A percentile compares a stretch with the other conserved stretches of the same genome.
Evolutionary conservation across 2,113 vertebrate species (phyloP).

Genomic region (Grantiella picta): DNA sequence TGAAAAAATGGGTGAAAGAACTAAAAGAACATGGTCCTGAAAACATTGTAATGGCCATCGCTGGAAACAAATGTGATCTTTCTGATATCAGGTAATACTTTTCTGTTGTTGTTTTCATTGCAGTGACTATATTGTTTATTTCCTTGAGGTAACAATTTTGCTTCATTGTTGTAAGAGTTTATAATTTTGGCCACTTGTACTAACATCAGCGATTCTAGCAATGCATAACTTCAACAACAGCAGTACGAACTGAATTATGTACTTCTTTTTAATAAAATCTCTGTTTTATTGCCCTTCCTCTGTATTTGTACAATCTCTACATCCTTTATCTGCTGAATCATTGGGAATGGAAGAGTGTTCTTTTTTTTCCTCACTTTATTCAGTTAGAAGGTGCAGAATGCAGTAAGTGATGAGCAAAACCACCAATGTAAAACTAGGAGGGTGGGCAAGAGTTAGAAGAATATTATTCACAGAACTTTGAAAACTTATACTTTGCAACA

Average conservation of each 20-base stretch:
- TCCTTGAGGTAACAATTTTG: neutral
- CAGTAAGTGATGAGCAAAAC: neutral
- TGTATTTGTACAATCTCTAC: neutral
- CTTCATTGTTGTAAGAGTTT: neutral
- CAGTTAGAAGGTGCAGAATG: neutral
- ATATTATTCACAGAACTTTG: neutral
- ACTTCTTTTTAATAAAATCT: neutral
- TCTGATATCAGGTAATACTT: slow-evolving; percentile 89
- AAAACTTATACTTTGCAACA: neutral
- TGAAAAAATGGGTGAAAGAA: slow-evolving; percentile 99
- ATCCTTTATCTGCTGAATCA: neutral
- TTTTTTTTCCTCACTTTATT: neutral
- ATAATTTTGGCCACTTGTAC: neutral
- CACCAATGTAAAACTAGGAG: neutral
- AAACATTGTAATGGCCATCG: slow-evolving; percentile 96
- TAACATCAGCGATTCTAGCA: neutral
- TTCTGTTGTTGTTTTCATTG: neutral
- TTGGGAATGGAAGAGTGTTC: neutral
- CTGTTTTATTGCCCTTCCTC: neutral
- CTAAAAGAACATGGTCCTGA: slow-evolving; percentile 96
- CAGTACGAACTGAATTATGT: neutral
- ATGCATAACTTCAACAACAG: neutral
- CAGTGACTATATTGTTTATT: neutral
- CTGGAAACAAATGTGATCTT: slow-evolving; percentile 97
- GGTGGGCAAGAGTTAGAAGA: neutral